Conservation (phyloP, 2,113 vertebrate species). For the Heliornis fulica region DNA sequence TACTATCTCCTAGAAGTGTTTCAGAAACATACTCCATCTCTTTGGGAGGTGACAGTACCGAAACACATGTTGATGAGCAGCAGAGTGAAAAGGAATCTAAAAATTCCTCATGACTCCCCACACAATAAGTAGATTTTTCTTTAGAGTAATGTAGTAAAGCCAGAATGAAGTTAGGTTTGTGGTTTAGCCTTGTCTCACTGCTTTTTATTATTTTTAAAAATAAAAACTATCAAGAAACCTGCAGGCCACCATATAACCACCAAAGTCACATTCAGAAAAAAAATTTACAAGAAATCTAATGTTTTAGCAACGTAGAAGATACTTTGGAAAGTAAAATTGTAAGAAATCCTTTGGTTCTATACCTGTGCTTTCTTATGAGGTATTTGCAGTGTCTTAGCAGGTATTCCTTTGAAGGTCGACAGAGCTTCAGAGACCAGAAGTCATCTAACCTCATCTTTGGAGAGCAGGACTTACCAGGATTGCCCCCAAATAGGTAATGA, state of each 20-base stretch:
- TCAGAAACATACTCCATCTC: conserved; percentile 33
- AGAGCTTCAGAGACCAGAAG: conserved; percentile 98
- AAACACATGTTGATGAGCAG: conserved; percentile 39
- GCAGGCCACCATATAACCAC: neutral
- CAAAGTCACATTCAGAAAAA: neutral
- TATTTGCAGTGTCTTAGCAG: conserved; percentile 97
- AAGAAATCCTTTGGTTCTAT: neutral
- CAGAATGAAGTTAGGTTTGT: neutral
- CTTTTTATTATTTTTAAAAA: neutral
- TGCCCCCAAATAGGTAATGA: conserved; percentile 98
- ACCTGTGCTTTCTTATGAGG: conserved; percentile 97
- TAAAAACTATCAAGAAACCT: neutral
- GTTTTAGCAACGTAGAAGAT: neutral
- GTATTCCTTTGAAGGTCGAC: conserved; percentile 96
- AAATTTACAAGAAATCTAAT: neutral
- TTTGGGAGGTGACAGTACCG: conserved; percentile 37
- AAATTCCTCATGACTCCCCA: conserved; percentile 5
- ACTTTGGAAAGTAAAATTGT: neutral
- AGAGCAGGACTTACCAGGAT: conserved; percentile 97
- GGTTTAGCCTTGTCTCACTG: neutral
- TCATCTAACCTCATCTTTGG: conserved; percentile 99
- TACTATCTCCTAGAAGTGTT: conserved; percentile 35
- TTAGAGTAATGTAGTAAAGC: neutral
- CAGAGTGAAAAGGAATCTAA: conserved; percentile 29
- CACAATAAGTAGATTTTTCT: neutral